These are phyloP conservation scores for Xyliphius kryptos DNA, from an alignment of 2,113 vertebrate species.

Conservation along the genomic window DNA sequence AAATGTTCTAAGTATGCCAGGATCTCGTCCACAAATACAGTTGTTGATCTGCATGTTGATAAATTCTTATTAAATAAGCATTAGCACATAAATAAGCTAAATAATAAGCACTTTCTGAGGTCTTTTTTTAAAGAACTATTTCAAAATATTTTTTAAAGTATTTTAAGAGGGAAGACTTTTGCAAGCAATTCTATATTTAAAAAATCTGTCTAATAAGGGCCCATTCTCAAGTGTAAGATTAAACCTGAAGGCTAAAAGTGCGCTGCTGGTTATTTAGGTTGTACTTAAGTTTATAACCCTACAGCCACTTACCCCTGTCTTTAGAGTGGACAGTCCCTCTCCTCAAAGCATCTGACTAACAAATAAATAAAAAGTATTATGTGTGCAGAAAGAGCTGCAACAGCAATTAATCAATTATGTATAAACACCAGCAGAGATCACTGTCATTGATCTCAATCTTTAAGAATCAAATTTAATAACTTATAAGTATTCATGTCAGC, in stretches of 20 bases:
- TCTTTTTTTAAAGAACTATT: too few species aligned
- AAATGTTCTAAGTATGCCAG: too few species aligned
- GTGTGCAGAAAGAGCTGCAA: slow-evolving; percentile 7
- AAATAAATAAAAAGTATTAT: not conserved
- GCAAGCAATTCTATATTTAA: too few species aligned
- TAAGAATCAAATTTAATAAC: not conserved
- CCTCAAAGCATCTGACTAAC: not conserved
- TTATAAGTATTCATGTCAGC: slow-evolving; percentile 18
- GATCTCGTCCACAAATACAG: too few species aligned
- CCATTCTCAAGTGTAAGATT: too few species aligned
- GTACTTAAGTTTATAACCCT: not conserved
- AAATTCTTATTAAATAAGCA: too few species aligned
- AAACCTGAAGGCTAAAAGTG: not conserved
- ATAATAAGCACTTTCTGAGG: too few species aligned
- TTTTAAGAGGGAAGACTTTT: too few species aligned
- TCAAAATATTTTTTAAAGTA: too few species aligned
- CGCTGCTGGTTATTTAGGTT: not conserved
- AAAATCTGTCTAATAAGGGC: too few species aligned
- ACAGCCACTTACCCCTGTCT: not conserved
- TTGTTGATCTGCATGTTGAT: too few species aligned
- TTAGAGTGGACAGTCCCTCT: not conserved
- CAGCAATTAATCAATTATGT: slow-evolving; percentile 25
- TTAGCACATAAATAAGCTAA: too few species aligned
- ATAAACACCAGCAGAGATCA: slow-evolving; percentile 8
- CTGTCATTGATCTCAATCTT: slow-evolving; percentile 16